A percentile compares a stretch with the other conserved stretches of the same genome.
These are phyloP conservation scores for Clarias platycephalus DNA, from an alignment of 2,797 vertebrate genomes.

Conservation along the genomic window DNA sequence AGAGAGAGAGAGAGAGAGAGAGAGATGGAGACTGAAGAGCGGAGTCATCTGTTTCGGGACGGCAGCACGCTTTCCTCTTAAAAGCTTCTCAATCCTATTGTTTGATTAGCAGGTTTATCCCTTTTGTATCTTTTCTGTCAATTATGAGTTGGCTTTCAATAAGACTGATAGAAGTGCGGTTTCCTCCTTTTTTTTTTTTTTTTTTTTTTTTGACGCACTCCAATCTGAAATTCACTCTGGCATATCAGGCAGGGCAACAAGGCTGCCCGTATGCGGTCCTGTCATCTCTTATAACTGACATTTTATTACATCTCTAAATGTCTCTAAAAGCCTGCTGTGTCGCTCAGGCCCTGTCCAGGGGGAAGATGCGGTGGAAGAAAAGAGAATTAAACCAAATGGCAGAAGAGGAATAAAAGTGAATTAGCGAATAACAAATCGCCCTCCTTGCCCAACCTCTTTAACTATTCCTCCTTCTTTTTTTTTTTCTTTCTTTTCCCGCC, in stretches of 20 bases:
- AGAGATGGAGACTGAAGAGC: conserved; percentile 17
- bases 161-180: conserved; percentile 23
- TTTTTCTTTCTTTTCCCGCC: not conserved
- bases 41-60: conserved; percentile 64
- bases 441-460: conserved; percentile 64
- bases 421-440: conserved; percentile 78
- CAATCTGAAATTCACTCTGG: conserved; percentile 33
- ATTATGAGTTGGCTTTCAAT: not conserved
- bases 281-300: conserved; percentile 65
- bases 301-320: conserved; percentile 78
- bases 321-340: conserved; percentile 69
- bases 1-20: conserved; percentile 34
- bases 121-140: conserved; percentile 21
- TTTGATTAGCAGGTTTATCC: conserved; percentile 55
- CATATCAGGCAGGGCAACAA: conserved; percentile 35
- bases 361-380: conserved; percentile 60
- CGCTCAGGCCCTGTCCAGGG: conserved; percentile 63
- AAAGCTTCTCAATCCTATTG: conserved; percentile 54
- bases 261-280: conserved; percentile 53
- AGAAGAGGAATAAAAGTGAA: conserved; percentile 75
- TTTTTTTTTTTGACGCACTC: conserved; percentile 1
- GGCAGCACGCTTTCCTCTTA: conserved; percentile 37
- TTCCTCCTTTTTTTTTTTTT: not conserved
- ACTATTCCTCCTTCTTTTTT: conserved; percentile 45
- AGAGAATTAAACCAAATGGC: conserved; percentile 73